Base-by-base conservation (phyloP, 1,140 invertebrate genomes). In the Drosophila guanche region DNA sequence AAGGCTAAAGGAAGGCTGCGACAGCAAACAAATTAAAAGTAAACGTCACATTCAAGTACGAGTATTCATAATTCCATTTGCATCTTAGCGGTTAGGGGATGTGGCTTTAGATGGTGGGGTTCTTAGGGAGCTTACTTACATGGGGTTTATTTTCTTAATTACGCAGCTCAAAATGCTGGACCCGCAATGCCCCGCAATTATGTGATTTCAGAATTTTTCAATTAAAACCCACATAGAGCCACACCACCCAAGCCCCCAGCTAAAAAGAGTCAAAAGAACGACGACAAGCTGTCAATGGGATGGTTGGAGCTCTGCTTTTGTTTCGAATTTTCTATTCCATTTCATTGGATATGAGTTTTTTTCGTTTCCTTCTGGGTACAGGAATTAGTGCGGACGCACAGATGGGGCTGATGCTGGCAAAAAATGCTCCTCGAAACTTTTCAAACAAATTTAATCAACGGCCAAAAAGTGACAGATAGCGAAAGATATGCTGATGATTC, bases 181-280 rank as follows among this genome's bases (percentile, higher is more conserved):
- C 14, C 48, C 52, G 62, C 62, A 61, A 46, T 60, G 66, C 43
- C 58, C 79, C 71, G 72, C 59, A 84, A 83, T 83, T 83, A 83
- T 84, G 74, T 81, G 79, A 83, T 84, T 83, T 83, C 69, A 84
- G 55, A 65, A 83, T 83, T 83, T 83, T 84, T 79, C 79, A 84
- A 83, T 83, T 83, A 83, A 66, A 81, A 68, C 10, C 33, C 29
- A 33, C 29, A 20, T 20, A 29, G 27, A 29, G 29, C 29, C 1
- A 27, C 5, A 6, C 25, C 25, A 33, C 29, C 7, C 29, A 3
- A 4, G 10, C 1, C 16, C 16, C 33, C 3, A 23, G 16, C 5
- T 29, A 10, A 68, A 80, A 27, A 20, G 25, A 41, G 16, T 5
- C 27, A 22, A 51, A 51, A 58, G 25, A 56, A 61, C 25, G 16